phyloP scores from a whole-genome alignment of 2,797 vertebrate genomes.

The Pangasius krempfi region DNA sequence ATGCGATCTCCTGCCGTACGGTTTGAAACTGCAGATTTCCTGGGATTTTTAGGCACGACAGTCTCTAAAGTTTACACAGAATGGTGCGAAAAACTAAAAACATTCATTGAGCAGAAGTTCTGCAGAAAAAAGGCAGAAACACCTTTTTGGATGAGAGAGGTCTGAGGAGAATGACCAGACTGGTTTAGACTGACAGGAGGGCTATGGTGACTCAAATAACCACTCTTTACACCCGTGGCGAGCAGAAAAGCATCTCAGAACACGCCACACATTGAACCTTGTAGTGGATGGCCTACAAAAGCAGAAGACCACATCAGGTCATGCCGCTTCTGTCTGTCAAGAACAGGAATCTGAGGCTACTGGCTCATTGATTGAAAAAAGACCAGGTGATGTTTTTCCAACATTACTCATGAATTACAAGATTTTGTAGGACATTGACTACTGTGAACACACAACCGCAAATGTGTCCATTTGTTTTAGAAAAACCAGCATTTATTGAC shows the following conservation, averaged over 20 bases:
- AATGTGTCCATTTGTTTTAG: background rate
- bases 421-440: too few relatives aligned
- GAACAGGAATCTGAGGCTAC: background rate
- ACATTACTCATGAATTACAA: too few relatives aligned
- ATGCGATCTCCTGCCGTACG: background rate
- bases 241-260: background rate
- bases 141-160: background rate
- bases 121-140: background rate
- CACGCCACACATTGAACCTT: background rate
- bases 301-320: background rate
- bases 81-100: background rate
- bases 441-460: background rate
- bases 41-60: background rate
- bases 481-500: background rate
- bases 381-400: too few relatives aligned
- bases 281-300: too few relatives aligned
- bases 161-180: background rate
- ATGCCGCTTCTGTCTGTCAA: too few relatives aligned
- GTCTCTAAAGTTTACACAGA: background rate
- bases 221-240: background rate
- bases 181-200: background rate
- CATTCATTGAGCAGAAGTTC: background rate
- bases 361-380: background rate
- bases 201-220: background rate
- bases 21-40: background rate